Evolutionary conservation across 2,797 vertebrate genomes (phyloP), one percentile per base, ranked within the genome.

Genomic region (Sarcophilus harrisii): DNA sequence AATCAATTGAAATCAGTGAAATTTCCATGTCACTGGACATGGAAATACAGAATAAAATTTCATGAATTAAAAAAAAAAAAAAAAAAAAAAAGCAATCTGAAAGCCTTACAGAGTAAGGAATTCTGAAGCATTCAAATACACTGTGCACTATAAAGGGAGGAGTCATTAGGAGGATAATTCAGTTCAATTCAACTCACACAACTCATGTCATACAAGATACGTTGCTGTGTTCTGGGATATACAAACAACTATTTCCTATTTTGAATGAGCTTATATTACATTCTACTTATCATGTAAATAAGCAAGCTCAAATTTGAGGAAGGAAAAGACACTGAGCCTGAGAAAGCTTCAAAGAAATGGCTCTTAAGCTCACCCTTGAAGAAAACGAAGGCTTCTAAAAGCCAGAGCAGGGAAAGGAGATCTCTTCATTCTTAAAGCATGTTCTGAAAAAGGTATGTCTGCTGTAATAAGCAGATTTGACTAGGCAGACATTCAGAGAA

Each of bases 401-500:
- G 73, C 8, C 18, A 81, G n/a, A 45, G 38, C 2, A 38, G 6
- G 12, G 29, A 24, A 81, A 81, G n/a, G 18, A 24, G 38, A n/a
- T 24, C 14, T 99, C 98, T 99, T 99, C 99, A 99, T 98, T 99
- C 98, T 98, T 60, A 98, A 99, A 99, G 99, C 99, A 98, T 99
- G 98, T 99, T 99, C 98, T 98, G 98, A 99, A 99, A 98, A 99
- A 99, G 99, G 99, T 99, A 99, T 99, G 99, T 99, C 99, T 99
- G 99, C 99, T 99, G 99, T 99, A 99, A 99, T 99, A 99, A 99
- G 99, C 99, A 99, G 99, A 99, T 99, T 99, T 99, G 99, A 99
- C 99, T 99, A 99, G 99, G 99, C 99, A 99, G 99, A 99, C 99
- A 99, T 99, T 99, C 99, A 99, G 99, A 99, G 99, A 99, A 99